Evolutionary conservation across 1,140 invertebrate species (phyloP).

Genomic region (Cydia strobilella): DNA sequence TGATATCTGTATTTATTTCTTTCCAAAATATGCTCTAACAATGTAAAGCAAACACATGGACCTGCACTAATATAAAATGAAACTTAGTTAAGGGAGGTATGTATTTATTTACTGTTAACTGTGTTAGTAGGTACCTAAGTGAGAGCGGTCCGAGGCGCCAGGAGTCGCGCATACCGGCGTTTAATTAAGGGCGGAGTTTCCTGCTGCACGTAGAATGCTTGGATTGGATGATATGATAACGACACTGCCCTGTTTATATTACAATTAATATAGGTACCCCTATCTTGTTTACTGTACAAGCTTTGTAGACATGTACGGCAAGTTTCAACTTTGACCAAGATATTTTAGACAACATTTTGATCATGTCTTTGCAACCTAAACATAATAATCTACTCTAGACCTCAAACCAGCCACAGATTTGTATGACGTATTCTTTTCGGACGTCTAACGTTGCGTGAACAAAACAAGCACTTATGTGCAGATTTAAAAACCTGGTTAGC

Average conservation of each 20-base stretch:
- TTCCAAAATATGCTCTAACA: too few species aligned
- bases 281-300: neutral
- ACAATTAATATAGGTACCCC: neutral
- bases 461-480: too few species aligned
- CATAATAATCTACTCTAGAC: too few species aligned
- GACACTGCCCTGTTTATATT: neutral
- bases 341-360: too few species aligned
- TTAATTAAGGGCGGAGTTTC: neutral
- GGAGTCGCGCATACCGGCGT: neutral
- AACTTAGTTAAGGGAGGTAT: neutral
- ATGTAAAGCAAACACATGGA: neutral
- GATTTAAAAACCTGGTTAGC: too few species aligned
- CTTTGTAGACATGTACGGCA: too few species aligned
- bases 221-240: neutral
- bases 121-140: neutral
- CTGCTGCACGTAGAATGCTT: neutral
- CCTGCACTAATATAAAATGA: neutral
- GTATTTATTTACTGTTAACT: neutral
- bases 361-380: too few species aligned
- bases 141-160: slow-evolving; percentile 3
- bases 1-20: too few species aligned
- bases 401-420: too few species aligned
- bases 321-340: too few species aligned
- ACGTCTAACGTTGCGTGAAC: too few species aligned
- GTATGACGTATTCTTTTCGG: too few species aligned